Evolutionary conservation across 2,797 vertebrate species (phyloP).

Genomic region (Premnoplex brunnescens): DNA sequence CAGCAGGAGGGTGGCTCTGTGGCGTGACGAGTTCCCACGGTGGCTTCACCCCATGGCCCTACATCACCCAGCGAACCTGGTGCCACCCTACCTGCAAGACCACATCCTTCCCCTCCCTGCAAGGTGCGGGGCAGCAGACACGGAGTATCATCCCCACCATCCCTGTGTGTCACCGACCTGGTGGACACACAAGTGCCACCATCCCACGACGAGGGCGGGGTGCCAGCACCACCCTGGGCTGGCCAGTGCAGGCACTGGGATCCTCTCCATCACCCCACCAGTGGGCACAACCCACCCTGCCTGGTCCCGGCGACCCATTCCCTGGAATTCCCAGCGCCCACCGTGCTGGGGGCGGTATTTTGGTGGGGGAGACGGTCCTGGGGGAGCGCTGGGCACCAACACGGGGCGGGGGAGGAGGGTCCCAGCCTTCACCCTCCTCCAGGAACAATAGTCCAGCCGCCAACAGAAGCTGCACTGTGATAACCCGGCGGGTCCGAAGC

Average conservation of each 20-base stretch:
- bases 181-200: not conserved
- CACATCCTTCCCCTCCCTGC: not conserved
- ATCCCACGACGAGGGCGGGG: fast-evolving
- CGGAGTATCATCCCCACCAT: not conserved
- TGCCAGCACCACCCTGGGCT: not conserved
- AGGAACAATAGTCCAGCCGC: not conserved
- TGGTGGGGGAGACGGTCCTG: fast-evolving
- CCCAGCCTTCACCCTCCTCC: not conserved
- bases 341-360: not conserved
- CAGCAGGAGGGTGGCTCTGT: not conserved
- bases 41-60: not conserved
- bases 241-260: not conserved
- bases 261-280: not conserved
- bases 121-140: not conserved
- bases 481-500: slow-evolving; percentile 19
- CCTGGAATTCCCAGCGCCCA: not conserved
- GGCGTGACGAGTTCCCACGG: not conserved
- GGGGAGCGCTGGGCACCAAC: fast-evolving
- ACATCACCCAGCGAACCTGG: not conserved
- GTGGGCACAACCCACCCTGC: not conserved
- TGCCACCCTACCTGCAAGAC: not conserved
- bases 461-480: slow-evolving; percentile 55
- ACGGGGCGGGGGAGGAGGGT: not conserved
- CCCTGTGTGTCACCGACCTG: fast-evolving
- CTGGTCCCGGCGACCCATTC: fast-evolving